Percentiles rank a stretch among this genome's conserved stretches.
Evolutionary conservation across 2,113 vertebrate species (phyloP).

Genomic region (Aegotheles bennettii): DNA sequence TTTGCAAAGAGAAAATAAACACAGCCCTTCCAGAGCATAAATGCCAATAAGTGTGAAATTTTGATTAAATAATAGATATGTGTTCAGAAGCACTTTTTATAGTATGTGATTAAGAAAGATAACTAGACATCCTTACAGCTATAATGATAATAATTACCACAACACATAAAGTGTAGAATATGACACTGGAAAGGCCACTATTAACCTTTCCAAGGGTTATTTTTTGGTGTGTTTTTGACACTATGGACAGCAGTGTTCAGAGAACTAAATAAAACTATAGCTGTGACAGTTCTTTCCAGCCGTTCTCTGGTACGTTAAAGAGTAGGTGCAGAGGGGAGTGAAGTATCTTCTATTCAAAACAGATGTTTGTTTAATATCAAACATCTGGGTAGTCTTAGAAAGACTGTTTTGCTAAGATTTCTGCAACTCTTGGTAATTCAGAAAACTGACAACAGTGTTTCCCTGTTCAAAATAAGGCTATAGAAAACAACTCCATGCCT

Average conservation of each 20-base stretch:
- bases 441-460: slow-evolving; percentile 62
- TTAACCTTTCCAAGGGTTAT: slow-evolving; percentile 90
- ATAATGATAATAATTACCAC: slow-evolving; percentile 98
- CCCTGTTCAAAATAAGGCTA: slow-evolving; percentile 63
- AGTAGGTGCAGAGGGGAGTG: slow-evolving; percentile 8
- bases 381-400: slow-evolving; percentile 72
- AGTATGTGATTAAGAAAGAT: slow-evolving; percentile 93
- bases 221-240: slow-evolving; percentile 78
- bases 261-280: slow-evolving; percentile 70
- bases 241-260: slow-evolving; percentile 72
- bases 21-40: slow-evolving; percentile 81
- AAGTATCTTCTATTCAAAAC: slow-evolving; percentile 67
- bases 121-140: slow-evolving; percentile 92
- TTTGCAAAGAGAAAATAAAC: slow-evolving; percentile 92
- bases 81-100: slow-evolving; percentile 87
- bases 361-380: slow-evolving; percentile 75
- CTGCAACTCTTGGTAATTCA: slow-evolving; percentile 68
- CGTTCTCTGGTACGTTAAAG: slow-evolving; percentile 20
- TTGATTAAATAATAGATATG: slow-evolving; percentile 99
- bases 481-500: slow-evolving; percentile 55
- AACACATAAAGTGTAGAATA: slow-evolving; percentile 86
- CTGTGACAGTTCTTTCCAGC: slow-evolving; percentile 38
- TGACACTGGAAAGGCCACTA: slow-evolving; percentile 92
- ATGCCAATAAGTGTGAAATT: slow-evolving; percentile 88
- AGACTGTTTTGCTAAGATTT: slow-evolving; percentile 69